Conservation (phyloP, 2,797 vertebrate genomes). For the Muraenolepis orangiensis region DNA sequence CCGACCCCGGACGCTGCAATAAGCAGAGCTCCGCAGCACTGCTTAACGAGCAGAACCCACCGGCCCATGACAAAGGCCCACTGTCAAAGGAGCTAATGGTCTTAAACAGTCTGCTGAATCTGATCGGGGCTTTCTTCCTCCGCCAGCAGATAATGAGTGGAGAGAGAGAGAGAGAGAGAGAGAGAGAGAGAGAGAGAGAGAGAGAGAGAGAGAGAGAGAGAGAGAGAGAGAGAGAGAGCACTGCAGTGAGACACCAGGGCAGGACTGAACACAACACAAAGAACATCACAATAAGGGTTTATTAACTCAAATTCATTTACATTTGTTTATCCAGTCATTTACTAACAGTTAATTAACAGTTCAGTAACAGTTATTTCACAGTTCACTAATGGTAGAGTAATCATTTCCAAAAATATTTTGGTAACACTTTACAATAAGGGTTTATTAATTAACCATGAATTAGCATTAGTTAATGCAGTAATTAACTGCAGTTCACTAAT, state of each 20-base stretch:
- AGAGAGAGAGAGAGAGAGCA: slow-evolving; percentile 47
- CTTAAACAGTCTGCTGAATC: slow-evolving; percentile 72
- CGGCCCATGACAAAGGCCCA: slow-evolving; percentile 64
- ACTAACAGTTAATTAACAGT: too few species aligned
- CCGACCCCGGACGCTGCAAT: slow-evolving; percentile 52
- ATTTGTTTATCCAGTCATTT: too few species aligned
- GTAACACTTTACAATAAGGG: too few species aligned
- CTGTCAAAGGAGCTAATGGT: slow-evolving; percentile 71
- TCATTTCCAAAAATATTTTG: too few species aligned
- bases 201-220: slow-evolving; percentile 48
- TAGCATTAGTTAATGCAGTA: too few species aligned
- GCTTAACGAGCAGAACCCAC: slow-evolving; percentile 69
- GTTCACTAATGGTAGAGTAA: too few species aligned
- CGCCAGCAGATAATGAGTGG: slow-evolving; percentile 67
- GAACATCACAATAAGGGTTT: too few species aligned
- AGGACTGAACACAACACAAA: slow-evolving; percentile 10
- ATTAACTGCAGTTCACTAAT: too few species aligned
- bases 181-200: slow-evolving; percentile 48
- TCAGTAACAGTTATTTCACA: too few species aligned
- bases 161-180: slow-evolving; percentile 51
- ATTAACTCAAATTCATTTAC: too few species aligned
- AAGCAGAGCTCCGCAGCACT: slow-evolving; percentile 59
- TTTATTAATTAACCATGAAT: too few species aligned
- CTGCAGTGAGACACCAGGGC: slow-evolving; percentile 17
- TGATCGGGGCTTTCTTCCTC: slow-evolving; percentile 63